A percentile compares a stretch with the other conserved stretches of the same genome.
Conservation (phyloP, 2,797 vertebrate species). For the Lemur catta region DNA sequence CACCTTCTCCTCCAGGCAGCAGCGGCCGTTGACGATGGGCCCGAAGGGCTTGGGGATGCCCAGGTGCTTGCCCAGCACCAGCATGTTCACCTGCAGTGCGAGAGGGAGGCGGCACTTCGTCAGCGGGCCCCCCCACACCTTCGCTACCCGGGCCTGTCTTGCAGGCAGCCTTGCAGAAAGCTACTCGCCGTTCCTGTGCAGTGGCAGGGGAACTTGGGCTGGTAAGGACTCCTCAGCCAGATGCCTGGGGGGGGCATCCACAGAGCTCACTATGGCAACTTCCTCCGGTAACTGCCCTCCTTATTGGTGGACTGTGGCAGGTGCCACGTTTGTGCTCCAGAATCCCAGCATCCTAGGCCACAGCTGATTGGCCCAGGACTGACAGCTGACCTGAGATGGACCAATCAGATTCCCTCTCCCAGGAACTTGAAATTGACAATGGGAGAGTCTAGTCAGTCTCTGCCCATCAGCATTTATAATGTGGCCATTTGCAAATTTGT, state of each 20-base stretch:
- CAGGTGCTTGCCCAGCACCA: slow-evolving; percentile 89
- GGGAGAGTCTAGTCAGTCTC: background rate
- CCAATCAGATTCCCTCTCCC: background rate
- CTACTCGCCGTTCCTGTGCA: rapidly evolving
- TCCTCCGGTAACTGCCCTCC: background rate
- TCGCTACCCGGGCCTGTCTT: background rate
- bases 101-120: background rate
- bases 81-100: slow-evolving; percentile 88
- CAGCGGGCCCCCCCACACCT: background rate
- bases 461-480: background rate
- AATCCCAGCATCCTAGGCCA: background rate
- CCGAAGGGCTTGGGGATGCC: slow-evolving; percentile 93
- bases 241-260: background rate
- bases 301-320: rapidly evolving
- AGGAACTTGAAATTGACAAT: background rate
- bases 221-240: background rate
- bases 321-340: background rate
- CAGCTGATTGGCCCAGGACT: background rate
- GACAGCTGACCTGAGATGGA: background rate
- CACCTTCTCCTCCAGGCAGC: slow-evolving; percentile 88
- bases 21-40: slow-evolving; percentile 87
- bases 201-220: rapidly evolving
- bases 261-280: background rate
- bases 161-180: background rate
- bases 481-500: rapidly evolving